phyloP scores from a whole-genome alignment of 1,140 invertebrate genomes.

The Acyrthosiphon pisum region DNA sequence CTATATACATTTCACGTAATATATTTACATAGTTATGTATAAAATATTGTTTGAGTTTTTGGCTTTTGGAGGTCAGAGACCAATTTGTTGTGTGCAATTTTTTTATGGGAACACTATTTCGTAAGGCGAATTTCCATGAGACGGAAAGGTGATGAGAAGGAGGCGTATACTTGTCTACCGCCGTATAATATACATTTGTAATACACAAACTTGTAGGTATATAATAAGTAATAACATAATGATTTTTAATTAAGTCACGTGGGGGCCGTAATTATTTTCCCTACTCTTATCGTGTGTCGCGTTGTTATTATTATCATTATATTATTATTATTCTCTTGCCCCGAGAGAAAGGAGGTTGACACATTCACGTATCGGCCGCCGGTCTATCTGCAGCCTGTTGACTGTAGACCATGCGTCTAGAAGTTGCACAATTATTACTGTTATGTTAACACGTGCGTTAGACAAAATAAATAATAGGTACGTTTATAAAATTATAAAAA shows the following conservation, averaged over 20 bases:
- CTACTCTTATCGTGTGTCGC: not conserved
- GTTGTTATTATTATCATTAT: not conserved
- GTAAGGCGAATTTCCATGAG: not conserved
- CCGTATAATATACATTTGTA: not conserved
- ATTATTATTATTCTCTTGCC: not conserved
- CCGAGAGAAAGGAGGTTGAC: slow-evolving; percentile 45
- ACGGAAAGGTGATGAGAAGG: not conserved
- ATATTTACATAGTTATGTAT: no score
- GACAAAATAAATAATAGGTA: not conserved
- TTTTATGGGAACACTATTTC: not conserved
- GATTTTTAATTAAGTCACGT: slow-evolving; percentile 47
- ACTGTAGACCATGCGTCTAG: not conserved
- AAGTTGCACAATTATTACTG: slow-evolving; percentile 1
- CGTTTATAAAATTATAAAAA: not conserved
- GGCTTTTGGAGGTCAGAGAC: not conserved
- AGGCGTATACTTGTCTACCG: not conserved
- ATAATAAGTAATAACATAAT: not conserved
- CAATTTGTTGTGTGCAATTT: not conserved
- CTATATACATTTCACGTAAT: no score
- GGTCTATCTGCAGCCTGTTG: not conserved
- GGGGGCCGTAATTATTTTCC: slow-evolving; percentile 17
- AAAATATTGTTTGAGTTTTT: not conserved
- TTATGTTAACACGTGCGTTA: slow-evolving; percentile 15
- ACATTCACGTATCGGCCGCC: not conserved
- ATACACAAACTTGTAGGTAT: not conserved